A percentile compares a stretch with the other conserved stretches of the same genome.
Conservation (phyloP, 1,140 invertebrate genomes). For the Thaumatotibia leucotreta region DNA sequence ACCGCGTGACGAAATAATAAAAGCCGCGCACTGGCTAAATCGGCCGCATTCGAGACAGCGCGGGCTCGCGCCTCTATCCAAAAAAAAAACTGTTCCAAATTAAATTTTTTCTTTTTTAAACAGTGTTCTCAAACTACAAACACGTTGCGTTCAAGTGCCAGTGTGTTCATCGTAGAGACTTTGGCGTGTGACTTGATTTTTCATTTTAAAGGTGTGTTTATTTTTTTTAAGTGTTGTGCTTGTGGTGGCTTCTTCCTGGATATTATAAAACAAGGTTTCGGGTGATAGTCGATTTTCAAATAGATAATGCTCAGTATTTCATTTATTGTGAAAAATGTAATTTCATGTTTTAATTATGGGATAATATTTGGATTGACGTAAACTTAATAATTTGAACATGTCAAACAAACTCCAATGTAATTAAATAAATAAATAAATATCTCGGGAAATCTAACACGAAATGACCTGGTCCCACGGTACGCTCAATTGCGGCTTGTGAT, state of each 20-base stretch:
- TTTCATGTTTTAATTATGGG: not conserved
- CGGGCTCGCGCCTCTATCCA: conserved; percentile 33
- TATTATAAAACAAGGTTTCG: not conserved
- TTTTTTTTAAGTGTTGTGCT: conserved; percentile 33
- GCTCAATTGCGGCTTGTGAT: too few species aligned
- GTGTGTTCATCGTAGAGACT: conserved; percentile 63
- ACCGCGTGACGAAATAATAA: conserved; percentile 64
- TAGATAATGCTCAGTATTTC: not conserved
- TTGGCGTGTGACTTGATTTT: conserved; percentile 68
- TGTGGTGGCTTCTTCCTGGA: conserved; percentile 20
- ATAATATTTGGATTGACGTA: too few species aligned
- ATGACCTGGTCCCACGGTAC: too few species aligned
- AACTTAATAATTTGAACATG: too few species aligned
- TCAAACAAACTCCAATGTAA: too few species aligned
- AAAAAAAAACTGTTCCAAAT: conserved; percentile 24
- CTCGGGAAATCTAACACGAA: too few species aligned
- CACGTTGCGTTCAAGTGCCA: conserved; percentile 68
- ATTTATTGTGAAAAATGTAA: not conserved
- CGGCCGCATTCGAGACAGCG: conserved; percentile 44
- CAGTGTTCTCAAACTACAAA: conserved; percentile 40
- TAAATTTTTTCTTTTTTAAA: conserved; percentile 24
- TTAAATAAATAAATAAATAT: too few species aligned
- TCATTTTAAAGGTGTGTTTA: conserved; percentile 64
- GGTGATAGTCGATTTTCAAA: not conserved
- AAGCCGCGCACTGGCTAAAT: conserved; percentile 34